Conservation (phyloP, 2,797 vertebrate species). For the Euthynnus affinis region DNA sequence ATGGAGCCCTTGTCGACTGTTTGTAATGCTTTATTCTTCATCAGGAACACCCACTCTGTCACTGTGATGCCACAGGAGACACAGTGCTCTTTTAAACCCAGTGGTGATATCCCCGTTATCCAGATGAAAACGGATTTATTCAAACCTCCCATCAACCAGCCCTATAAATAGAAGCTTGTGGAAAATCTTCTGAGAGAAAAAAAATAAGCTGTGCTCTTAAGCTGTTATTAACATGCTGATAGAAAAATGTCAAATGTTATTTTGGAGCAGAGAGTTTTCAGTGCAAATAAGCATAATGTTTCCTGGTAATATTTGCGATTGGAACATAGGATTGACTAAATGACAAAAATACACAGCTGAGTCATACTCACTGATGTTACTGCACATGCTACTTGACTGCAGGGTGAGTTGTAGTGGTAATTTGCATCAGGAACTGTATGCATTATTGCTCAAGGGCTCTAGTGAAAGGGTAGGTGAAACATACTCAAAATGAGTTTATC, state of each 20-base stretch:
- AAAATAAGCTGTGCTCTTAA: slow-evolving; percentile 84
- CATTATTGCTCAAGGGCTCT: slow-evolving; percentile 57
- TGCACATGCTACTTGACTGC: slow-evolving; percentile 54
- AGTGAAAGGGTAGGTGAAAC: slow-evolving; percentile 35
- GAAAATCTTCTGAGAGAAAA: slow-evolving; percentile 81
- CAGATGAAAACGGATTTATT: slow-evolving; percentile 87
- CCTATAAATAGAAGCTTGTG: slow-evolving; percentile 86
- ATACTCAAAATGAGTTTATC: slow-evolving; percentile 53
- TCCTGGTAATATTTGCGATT: slow-evolving; percentile 45
- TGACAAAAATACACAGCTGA: slow-evolving; percentile 55
- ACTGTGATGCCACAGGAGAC: slow-evolving; percentile 70
- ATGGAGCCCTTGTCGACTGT: slow-evolving; percentile 77
- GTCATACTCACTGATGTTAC: slow-evolving; percentile 51
- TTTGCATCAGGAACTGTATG: slow-evolving; percentile 56
- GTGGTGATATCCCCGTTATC: slow-evolving; percentile 84
- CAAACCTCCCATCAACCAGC: slow-evolving; percentile 80
- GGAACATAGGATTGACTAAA: slow-evolving; percentile 44
- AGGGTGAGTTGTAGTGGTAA: slow-evolving; percentile 52
- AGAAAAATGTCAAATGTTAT: slow-evolving; percentile 80
- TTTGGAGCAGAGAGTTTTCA: slow-evolving; percentile 60
- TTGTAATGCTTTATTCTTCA: slow-evolving; percentile 77
- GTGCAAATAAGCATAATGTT: slow-evolving; percentile 55
- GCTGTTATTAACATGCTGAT: slow-evolving; percentile 86
- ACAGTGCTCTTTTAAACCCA: slow-evolving; percentile 85
- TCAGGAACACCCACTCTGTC: slow-evolving; percentile 77